Evolutionary conservation across 1,140 invertebrate species (phyloP), one percentile per base, ranked within the genome.

Genomic region (Argopecten irradians): DNA sequence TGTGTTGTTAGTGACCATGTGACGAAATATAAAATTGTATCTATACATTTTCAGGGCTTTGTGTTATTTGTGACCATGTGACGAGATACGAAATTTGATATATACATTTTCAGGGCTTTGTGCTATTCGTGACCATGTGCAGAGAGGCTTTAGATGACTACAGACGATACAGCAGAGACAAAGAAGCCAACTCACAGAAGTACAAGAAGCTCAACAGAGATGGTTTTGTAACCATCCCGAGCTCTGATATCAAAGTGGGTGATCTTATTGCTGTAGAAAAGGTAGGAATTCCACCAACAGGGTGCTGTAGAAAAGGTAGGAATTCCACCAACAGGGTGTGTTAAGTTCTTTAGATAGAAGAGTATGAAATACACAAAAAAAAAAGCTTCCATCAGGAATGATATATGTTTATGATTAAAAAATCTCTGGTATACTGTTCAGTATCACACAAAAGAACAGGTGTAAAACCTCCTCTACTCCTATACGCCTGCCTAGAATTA

Each of bases 101-200:
- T 34, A 11, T 33, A 85, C 82, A 43, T 89, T 95, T 96, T 55
- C 93, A 97, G 97, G 97, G 98, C 92, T 99, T 99, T 96, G 99
- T 99, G 34, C 96, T 99, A 84, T 97, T 97, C 92, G 98, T 99
- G 14, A 99, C 99, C 35, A 97, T 99, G 94, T 98, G 98, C 94
- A 97, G 99, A 86, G 99, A 99, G 96, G 98, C 98, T 7, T 96
- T 99, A 32, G 99, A 99, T 96, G 99, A 99, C 96, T 97, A 99
- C 93, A 96, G 99, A 93, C 96, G 99, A 93, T 97, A 97, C 94
- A 97, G 98, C 94, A 96, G 99, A 92, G 99, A 99, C 95, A 98
- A 97, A 95, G 98, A 99, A 96, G 98, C 99, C 0, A 99, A 99
- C 95, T 97, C 97, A 90, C 98, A 99, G 95, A 97, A 97, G 88